A percentile compares a stretch with the other conserved stretches of the same genome.
phyloP scores from a whole-genome alignment of 1,140 invertebrate genomes.

The Cotesia vestalis region DNA sequence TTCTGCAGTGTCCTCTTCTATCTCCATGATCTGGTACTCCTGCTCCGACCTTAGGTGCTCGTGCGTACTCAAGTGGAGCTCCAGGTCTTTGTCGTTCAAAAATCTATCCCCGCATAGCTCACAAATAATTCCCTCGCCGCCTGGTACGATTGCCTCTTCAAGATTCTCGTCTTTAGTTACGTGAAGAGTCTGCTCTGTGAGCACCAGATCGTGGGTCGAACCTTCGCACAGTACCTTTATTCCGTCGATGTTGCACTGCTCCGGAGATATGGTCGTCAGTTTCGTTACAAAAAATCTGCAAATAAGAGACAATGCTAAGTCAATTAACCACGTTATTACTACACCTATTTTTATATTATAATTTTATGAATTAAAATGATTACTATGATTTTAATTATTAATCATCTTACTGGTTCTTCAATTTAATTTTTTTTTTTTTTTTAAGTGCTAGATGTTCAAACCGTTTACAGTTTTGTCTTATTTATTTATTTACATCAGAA shows the following conservation, averaged over 20 bases:
- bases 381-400: constrained; percentile 12
- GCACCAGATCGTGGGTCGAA: constrained; percentile 45
- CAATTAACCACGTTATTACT: constrained; percentile 42
- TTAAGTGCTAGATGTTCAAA: no score
- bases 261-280: constrained; percentile 48
- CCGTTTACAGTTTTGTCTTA: no score
- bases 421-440: no score
- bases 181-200: constrained; percentile 43
- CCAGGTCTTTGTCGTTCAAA: constrained; percentile 58
- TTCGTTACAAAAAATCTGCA: constrained; percentile 63
- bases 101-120: constrained; percentile 60
- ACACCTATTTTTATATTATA: not conserved
- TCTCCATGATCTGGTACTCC: not conserved
- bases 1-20: not conserved
- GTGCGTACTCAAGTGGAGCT: constrained; percentile 45
- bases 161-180: constrained; percentile 40
- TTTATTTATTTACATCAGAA: no score
- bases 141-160: constrained; percentile 43
- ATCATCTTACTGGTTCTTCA: no score
- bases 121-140: constrained; percentile 43
- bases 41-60: constrained; percentile 31
- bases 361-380: constrained; percentile 20
- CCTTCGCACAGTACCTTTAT: constrained; percentile 49
- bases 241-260: constrained; percentile 43
- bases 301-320: constrained; percentile 60